Evolutionary conservation across 2,113 vertebrate genomes (phyloP), one percentile per base, ranked within the genome.

Genomic region (Ursus arctos): DNA sequence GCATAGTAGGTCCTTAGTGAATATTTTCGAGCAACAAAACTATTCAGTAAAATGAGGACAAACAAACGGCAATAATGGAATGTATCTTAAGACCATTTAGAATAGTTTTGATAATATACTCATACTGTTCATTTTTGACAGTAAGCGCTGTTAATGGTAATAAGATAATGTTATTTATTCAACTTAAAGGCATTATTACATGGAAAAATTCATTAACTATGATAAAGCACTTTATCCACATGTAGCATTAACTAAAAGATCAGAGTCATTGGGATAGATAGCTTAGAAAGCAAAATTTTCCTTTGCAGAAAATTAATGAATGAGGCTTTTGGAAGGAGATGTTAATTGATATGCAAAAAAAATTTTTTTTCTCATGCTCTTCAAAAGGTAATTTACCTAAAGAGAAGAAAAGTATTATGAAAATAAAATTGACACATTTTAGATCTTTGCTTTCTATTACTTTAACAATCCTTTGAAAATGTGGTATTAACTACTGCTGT

Each of bases 271-370:
- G 59, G 19, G 65, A 84, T 53, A 77, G 21, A 28, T 72, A 74
- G 55, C 55, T 93, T 55, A 69, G 51, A 95, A 26, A 95, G 47
- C 16, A 71, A 87, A 69, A 4, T 53, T 91, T 76, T 36, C 33
- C 94, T 94, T 53, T 57, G 36, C 36, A 76, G 26, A 53, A 97
- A 96, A 94, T 94, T 36, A 97, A 83, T 85, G 49, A 93, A 79
- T 79, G 6, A 84, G 47, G 53, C 4, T 81, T 51, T 93, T 67
- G 43, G 63, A 95, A 94, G 36, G 16, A 82, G 61, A 84, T 21
- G 19, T 79, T 85, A 95, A 67, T 63, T 88, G 47, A 65, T 82
- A 69, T 15, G 26, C 57, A 47, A 90, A 96, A 94, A 40, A 63
- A 67, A 63, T 4, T 53, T 8, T 33, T 69, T 65, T 69, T 18